Conservation (phyloP, 2,797 vertebrate species). For the Acanthiza pusilla region DNA sequence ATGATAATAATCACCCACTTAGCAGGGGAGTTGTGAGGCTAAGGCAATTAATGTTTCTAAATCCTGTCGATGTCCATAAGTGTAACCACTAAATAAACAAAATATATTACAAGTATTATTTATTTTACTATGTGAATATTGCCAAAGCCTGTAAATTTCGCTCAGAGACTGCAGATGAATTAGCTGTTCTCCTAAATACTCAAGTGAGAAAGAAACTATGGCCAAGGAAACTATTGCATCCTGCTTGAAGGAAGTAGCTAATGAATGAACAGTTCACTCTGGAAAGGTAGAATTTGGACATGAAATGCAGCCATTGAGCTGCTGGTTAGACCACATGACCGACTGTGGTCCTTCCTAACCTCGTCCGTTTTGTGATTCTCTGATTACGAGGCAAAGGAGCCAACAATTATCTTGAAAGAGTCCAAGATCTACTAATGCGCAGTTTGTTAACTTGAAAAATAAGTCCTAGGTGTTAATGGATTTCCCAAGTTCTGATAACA, state of each 20-base stretch:
- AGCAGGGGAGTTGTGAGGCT: not conserved
- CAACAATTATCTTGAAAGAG: not conserved
- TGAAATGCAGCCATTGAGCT: not conserved
- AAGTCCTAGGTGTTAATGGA: not conserved
- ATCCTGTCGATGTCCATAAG: not conserved
- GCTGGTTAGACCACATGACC: not conserved
- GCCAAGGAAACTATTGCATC: not conserved
- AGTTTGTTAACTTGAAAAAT: not conserved
- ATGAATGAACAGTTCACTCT: not conserved
- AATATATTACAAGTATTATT: not conserved
- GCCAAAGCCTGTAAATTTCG: slow-evolving; percentile 4
- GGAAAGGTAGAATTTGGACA: not conserved
- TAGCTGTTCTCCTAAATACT: not conserved
- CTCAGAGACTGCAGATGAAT: not conserved
- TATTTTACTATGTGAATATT: slow-evolving; percentile 20
- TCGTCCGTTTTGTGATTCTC: not conserved
- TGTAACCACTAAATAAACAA: slow-evolving; percentile 2
- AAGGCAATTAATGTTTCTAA: not conserved
- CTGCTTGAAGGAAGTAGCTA: not conserved
- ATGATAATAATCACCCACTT: slow-evolving; percentile 29
- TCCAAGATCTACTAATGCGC: not conserved
- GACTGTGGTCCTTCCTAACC: not conserved
- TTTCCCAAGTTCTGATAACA: not conserved
- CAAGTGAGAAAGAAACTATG: not conserved
- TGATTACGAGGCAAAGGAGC: not conserved